Conservation (phyloP, 2,888 invertebrate genomes). For the Pyrgus malvae region DNA sequence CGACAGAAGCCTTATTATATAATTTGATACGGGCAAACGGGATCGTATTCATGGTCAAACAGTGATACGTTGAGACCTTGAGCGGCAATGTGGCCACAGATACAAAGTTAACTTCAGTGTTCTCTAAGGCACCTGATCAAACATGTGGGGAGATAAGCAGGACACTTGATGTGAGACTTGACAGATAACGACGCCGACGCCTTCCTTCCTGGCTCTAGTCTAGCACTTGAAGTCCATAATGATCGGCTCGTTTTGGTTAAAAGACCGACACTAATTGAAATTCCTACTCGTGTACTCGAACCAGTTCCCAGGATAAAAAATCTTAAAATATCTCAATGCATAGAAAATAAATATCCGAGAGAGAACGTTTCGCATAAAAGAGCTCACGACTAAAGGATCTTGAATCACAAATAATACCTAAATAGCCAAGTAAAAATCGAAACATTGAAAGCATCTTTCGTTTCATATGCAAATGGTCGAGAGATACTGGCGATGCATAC, state of each 20-base stretch:
- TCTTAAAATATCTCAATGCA: slow-evolving; percentile 21
- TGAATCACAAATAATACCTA: slow-evolving; percentile 50
- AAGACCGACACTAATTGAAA: slow-evolving; percentile 2
- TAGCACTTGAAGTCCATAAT: slow-evolving; percentile 47
- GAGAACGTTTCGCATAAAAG: slow-evolving; percentile 36
- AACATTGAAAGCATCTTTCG: slow-evolving; percentile 61
- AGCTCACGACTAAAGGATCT: slow-evolving; percentile 44
- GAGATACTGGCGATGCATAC: slow-evolving; percentile 47
- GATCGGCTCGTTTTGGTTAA: slow-evolving; percentile 6
- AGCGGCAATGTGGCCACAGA: slow-evolving; percentile 53
- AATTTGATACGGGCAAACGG: slow-evolving; percentile 48
- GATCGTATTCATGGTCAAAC: slow-evolving; percentile 61
- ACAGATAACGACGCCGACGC: slow-evolving; percentile 57
- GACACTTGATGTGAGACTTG: slow-evolving; percentile 74
- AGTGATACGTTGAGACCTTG: slow-evolving; percentile 58
- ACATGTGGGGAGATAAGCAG: slow-evolving; percentile 74
- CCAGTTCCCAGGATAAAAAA: slow-evolving; percentile 17
- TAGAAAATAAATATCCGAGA: slow-evolving; percentile 9
- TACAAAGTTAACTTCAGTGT: slow-evolving; percentile 39
- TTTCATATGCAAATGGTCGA: slow-evolving; percentile 68
- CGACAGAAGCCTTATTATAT: slow-evolving; percentile 48
- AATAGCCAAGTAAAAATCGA: slow-evolving; percentile 61
- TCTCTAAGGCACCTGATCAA: slow-evolving; percentile 74
- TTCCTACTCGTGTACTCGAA: slow-evolving; percentile 6
- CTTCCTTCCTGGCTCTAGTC: slow-evolving; percentile 54